Percentiles rank a stretch among this genome's conserved stretches.
Evolutionary conservation across 2,888 invertebrate species (phyloP).

Genomic region (Erebia palarica): DNA sequence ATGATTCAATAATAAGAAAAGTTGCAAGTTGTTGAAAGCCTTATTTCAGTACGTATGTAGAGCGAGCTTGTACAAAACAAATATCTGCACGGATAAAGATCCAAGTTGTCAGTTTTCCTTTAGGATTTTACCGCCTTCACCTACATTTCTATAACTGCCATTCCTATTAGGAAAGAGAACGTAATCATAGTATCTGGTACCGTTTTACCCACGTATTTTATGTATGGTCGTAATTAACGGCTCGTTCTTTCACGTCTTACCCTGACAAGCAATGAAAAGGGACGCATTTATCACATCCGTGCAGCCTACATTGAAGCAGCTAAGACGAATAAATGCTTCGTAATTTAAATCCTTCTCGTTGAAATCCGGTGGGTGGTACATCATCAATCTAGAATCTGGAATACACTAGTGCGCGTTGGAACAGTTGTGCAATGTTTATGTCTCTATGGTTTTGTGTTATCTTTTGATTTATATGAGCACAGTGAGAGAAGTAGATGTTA

Average conservation of each 20-base stretch:
- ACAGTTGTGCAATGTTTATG: conserved; percentile 43
- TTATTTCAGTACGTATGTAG: neutral
- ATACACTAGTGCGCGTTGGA: conserved; percentile 46
- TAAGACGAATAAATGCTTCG: conserved; percentile 62
- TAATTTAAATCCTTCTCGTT: conserved; percentile 66
- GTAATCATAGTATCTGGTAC: conserved; percentile 38
- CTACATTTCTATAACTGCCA: conserved; percentile 35
- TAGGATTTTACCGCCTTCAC: conserved; percentile 31
- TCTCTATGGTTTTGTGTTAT: conserved; percentile 18
- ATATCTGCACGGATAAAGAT: neutral
- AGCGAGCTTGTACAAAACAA: neutral
- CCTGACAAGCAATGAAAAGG: conserved; percentile 65
- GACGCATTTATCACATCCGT: conserved; percentile 67
- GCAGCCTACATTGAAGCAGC: conserved; percentile 59
- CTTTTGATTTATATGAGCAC: conserved; percentile 4
- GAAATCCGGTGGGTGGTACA: conserved; percentile 59
- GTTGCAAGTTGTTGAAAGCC: too few relatives aligned
- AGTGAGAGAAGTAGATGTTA: neutral
- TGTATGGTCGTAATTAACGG: conserved; percentile 56
- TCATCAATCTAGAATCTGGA: conserved; percentile 58
- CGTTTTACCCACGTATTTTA: conserved; percentile 36
- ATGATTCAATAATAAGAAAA: too few relatives aligned
- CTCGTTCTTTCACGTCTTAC: conserved; percentile 58
- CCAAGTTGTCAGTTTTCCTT: conserved; percentile 2
- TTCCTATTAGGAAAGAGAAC: conserved; percentile 36